These are phyloP conservation scores for Tetranychus cinnabarinus DNA, from an alignment of 1,140 invertebrate species.

Conservation along the genomic window DNA sequence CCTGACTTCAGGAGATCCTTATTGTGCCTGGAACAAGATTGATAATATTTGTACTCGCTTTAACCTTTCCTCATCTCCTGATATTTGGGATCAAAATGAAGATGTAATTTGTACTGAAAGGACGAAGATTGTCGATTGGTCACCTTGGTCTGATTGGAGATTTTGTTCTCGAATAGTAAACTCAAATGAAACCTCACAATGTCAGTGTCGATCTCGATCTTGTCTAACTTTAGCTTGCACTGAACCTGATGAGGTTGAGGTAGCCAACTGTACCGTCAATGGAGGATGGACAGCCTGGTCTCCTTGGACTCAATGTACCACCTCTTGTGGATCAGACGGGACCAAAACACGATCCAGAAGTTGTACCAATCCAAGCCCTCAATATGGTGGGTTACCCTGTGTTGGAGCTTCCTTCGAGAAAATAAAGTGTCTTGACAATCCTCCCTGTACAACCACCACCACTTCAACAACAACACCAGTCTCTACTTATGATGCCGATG, in stretches of 20 bases:
- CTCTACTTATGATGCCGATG: neutral
- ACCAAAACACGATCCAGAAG: constrained; percentile 18
- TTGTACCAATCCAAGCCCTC: constrained; percentile 22
- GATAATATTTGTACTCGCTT: constrained; percentile 35
- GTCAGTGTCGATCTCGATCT: constrained; percentile 44
- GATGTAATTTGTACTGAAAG: neutral
- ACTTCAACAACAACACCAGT: neutral
- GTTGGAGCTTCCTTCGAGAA: constrained; percentile 28
- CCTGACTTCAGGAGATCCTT: constrained; percentile 62
- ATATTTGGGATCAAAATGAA: constrained; percentile 27
- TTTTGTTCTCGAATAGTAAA: constrained; percentile 25
- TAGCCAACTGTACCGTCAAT: constrained; percentile 25
- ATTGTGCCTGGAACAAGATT: constrained; percentile 72
- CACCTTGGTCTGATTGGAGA: constrained; percentile 38
- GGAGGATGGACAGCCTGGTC: constrained; percentile 25
- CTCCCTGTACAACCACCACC: constrained; percentile 2
- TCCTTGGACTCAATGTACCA: constrained; percentile 22
- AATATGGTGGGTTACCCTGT: constrained; percentile 20
- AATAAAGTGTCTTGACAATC: constrained; percentile 24
- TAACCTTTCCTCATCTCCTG: constrained; percentile 25
- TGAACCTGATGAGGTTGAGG: constrained; percentile 20
- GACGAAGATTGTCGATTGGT: neutral
- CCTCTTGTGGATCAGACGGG: constrained; percentile 35
- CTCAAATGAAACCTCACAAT: constrained; percentile 29
- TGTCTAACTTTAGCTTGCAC: constrained; percentile 46